phyloP scores from a whole-genome alignment of 2,797 vertebrate genomes.

The Micrastur ruficollis region DNA sequence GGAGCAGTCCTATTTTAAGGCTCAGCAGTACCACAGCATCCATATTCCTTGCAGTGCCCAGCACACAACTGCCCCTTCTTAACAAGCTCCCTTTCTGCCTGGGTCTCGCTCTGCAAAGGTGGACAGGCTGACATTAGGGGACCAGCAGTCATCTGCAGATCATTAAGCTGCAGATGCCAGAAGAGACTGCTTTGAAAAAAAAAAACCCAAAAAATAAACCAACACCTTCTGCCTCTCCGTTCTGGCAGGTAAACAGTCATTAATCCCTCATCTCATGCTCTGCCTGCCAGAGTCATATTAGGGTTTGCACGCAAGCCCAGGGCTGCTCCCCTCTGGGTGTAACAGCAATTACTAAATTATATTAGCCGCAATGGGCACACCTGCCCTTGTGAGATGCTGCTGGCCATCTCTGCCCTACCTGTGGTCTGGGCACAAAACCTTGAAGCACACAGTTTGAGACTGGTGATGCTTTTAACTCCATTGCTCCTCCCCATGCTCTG shows the following conservation, averaged over 20 bases:
- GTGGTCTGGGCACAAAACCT: not conserved
- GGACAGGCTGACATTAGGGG: not conserved
- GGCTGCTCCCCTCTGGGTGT: not conserved
- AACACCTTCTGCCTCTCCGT: not conserved
- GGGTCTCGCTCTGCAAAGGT: not conserved
- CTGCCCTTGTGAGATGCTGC: not conserved
- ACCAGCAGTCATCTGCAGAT: not conserved
- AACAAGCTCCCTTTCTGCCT: not conserved
- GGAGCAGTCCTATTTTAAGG: not conserved
- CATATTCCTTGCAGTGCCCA: fast-evolving
- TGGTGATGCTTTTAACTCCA: not conserved
- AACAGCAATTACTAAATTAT: not conserved
- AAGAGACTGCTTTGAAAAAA: not conserved
- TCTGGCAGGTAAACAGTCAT: not conserved
- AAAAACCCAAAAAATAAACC: not conserved
- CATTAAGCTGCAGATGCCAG: not conserved
- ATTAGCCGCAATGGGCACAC: not conserved
- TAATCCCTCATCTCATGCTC: not conserved
- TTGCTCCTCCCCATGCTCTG: fast-evolving
- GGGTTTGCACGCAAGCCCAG: not conserved
- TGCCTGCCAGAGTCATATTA: not conserved
- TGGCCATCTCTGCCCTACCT: not conserved
- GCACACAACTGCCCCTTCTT: not conserved
- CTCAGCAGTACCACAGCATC: not conserved
- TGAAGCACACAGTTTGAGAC: not conserved